Conservation (phyloP, 2,888 invertebrate species). For the Pedicia rivosa region DNA sequence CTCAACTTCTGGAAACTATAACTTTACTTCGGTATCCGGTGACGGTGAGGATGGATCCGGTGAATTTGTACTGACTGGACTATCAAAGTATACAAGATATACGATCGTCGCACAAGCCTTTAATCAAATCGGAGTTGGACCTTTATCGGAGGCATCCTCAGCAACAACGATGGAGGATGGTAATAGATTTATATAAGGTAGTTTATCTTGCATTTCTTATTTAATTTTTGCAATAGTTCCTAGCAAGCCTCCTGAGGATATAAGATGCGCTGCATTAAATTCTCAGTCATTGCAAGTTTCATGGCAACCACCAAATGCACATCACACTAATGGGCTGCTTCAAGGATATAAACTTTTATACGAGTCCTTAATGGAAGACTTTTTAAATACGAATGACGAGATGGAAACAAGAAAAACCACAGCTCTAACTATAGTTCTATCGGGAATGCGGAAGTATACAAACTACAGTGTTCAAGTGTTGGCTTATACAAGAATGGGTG, state of each 20-base stretch:
- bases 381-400: conserved; percentile 33
- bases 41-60: conserved; percentile 53
- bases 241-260: conserved; percentile 59
- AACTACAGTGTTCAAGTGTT: conserved; percentile 70
- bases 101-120: conserved; percentile 55
- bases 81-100: conserved; percentile 49
- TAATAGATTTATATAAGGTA: conserved; percentile 20
- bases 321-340: conserved; percentile 57
- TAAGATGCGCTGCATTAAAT: conserved; percentile 55
- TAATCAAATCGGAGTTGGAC: conserved; percentile 58
- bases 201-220: neutral
- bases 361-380: conserved; percentile 45
- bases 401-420: conserved; percentile 48
- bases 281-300: conserved; percentile 63
- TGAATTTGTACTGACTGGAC: conserved; percentile 43
- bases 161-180: conserved; percentile 62
- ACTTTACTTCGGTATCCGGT: conserved; percentile 50
- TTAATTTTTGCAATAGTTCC: conserved; percentile 39
- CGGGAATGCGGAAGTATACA: conserved; percentile 54
- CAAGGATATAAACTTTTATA: conserved; percentile 59
- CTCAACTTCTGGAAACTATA: conserved; percentile 38
- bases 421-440: conserved; percentile 49
- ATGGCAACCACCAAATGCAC: conserved; percentile 62
- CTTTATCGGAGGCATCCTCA: conserved; percentile 47
- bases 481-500: conserved; percentile 63